Evolutionary conservation across 2,797 vertebrate genomes (phyloP).

Genomic region (Pempheris klunzingeri): DNA sequence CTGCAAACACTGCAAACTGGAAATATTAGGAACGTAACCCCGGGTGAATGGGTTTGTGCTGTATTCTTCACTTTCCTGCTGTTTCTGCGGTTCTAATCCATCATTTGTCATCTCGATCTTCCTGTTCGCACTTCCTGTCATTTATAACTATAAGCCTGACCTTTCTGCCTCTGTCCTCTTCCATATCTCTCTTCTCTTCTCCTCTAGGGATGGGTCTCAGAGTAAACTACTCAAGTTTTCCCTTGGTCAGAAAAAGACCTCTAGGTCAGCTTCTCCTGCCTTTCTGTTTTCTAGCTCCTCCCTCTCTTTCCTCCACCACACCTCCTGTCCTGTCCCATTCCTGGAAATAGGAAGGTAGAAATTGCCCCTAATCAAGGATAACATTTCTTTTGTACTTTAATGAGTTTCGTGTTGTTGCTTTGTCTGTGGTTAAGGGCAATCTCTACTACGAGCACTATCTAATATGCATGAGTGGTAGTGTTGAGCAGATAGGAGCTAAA

Average conservation of each 20-base stretch:
- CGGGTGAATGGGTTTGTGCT: constrained; percentile 2
- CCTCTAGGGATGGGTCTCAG: constrained; percentile 94
- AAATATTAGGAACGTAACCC: not conserved
- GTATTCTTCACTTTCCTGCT: constrained; percentile 31
- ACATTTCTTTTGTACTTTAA: constrained; percentile 36
- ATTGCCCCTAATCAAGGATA: constrained; percentile 70
- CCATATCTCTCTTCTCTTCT: constrained; percentile 85
- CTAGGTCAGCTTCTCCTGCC: constrained; percentile 92
- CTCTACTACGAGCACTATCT: constrained; percentile 67
- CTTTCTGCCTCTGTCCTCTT: constrained; percentile 81
- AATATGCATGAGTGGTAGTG: constrained; percentile 74
- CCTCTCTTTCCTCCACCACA: constrained; percentile 54
- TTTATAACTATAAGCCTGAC: constrained; percentile 67
- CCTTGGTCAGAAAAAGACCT: constrained; percentile 97
- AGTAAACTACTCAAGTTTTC: constrained; percentile 98
- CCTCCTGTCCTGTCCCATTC: constrained; percentile 52
- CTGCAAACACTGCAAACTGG: not conserved
- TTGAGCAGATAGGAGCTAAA: constrained; percentile 49
- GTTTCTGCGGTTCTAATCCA: constrained; percentile 54
- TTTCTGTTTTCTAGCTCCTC: constrained; percentile 49
- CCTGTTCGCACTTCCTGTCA: constrained; percentile 56
- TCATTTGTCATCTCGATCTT: constrained; percentile 59
- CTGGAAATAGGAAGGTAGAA: constrained; percentile 61
- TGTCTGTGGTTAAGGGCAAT: constrained; percentile 76
- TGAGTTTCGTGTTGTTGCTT: constrained; percentile 43